Evolutionary conservation across 1,140 invertebrate genomes (phyloP), one percentile per base, ranked within the genome.

Genomic region (Sminthurinus signatus): DNA sequence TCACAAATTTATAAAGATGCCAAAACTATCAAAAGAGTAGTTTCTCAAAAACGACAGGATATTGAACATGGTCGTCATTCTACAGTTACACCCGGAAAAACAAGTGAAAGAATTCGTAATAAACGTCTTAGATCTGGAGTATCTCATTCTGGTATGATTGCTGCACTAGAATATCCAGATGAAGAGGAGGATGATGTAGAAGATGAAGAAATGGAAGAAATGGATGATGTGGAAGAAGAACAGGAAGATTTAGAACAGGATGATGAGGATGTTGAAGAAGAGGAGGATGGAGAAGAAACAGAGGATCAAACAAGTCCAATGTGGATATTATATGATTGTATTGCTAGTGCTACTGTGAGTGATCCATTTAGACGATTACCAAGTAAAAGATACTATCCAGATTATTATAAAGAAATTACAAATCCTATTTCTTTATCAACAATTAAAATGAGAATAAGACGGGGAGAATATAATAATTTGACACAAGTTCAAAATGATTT

Each of bases 321-420:
- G 60, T 92, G 89, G 89, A 84, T 87, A 67, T 75, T 95, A 2
- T 88, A 88, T 72, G 85, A 89, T 73, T 81, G 84, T 60, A 83
- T 93, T 19, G 84, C 85, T 74, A 87, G 84, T 71, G 82, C 83
- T 67, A 82, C 82, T n/a, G 84, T 82, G 67, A 57, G 39, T 25
- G 61, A 66, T 4, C 70, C 70, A 29, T 71, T 70, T 28, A 36
- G 56, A 36, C 91, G 91, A 74, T 79, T 99, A 56, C 96, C 96
- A 2, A 92, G 89, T 15, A 88, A 85, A 64, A 80, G 88, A 28
- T 86, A 85, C 67, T 97, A 98, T 79, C 91, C 96, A 0, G 96
- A 99, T 80, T 99, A 99, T 75, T 99, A 98, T 78, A 89, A 91
- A 73, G 91, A 94, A 75, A 99, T 99, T 52, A 92, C 92, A 74